Conservation (phyloP, 2,888 invertebrate genomes). For the Lordiphosa fenestrarum region DNA sequence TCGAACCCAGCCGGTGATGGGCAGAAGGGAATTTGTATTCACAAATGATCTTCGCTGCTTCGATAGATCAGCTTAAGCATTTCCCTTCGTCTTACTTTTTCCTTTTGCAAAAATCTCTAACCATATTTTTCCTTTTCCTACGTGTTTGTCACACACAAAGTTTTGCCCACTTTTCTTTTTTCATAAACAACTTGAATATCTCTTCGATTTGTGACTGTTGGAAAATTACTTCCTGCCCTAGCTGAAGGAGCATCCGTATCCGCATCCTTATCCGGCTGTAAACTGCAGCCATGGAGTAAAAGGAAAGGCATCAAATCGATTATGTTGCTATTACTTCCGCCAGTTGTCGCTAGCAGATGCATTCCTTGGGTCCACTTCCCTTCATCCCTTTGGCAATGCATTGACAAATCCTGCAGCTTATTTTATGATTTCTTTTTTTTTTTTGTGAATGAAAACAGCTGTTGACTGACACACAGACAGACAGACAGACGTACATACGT, state of each 20-base stretch:
- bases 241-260: constrained; percentile 32
- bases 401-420: constrained; percentile 34
- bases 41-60: too few relatives aligned
- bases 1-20: too few relatives aligned
- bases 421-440: constrained; percentile 47
- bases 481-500: too few relatives aligned
- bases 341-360: constrained; percentile 63
- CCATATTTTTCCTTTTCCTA: neutral
- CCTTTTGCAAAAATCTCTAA: constrained; percentile 1
- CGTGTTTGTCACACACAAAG: neutral
- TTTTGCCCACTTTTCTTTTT: neutral
- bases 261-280: constrained; percentile 12
- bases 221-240: constrained; percentile 64
- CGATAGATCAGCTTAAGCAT: neutral
- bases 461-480: neutral
- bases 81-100: neutral
- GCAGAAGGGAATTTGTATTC: too few relatives aligned
- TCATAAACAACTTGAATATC: constrained; percentile 23
- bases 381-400: neutral
- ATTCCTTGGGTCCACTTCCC: constrained; percentile 11
- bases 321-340: constrained; percentile 74
- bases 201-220: constrained; percentile 40
- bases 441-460: constrained; percentile 1
- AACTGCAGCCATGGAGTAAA: neutral
- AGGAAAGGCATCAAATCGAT: constrained; percentile 53